Evolutionary conservation across 30 jellyfish, hydroid and myxozoan genomes (phyloP).

Genomic region (Chironex yamaguchii): DNA sequence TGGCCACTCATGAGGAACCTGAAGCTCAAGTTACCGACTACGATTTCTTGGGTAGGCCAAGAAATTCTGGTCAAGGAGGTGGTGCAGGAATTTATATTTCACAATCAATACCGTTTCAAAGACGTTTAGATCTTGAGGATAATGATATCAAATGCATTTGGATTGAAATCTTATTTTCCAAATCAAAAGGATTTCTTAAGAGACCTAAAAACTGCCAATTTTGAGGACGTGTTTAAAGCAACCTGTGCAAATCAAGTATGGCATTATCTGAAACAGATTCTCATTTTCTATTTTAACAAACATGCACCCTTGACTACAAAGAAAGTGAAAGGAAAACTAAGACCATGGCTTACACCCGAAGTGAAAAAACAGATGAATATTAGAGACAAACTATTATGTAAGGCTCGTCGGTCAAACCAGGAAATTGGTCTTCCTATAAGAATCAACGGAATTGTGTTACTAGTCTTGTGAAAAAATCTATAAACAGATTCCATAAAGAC

Average conservation of each 20-base stretch:
- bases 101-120: conserved; percentile 51
- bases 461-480: neutral
- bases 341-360: conserved; percentile 56
- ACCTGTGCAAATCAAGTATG: too few species aligned
- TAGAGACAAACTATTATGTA: neutral
- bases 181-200: conserved; percentile 33
- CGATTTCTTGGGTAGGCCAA: conserved; percentile 37
- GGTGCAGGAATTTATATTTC: conserved; percentile 38
- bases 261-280: too few species aligned
- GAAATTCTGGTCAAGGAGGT: conserved; percentile 13
- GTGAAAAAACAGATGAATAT: neutral
- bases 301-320: conserved; percentile 51
- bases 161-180: conserved; percentile 47
- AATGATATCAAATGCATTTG: conserved; percentile 47
- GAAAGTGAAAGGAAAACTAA: conserved; percentile 32
- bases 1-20: conserved; percentile 57
- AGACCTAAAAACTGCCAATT: conserved; percentile 56
- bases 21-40: conserved; percentile 38
- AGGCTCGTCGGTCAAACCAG: neutral
- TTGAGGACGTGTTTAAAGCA: too few species aligned
- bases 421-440: neutral
- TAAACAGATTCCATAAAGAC: neutral
- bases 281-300: too few species aligned
- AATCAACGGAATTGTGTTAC: neutral
- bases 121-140: conserved; percentile 60